Conservation (phyloP, 2,888 invertebrate species). For the Sarcophaga rosellei region DNA sequence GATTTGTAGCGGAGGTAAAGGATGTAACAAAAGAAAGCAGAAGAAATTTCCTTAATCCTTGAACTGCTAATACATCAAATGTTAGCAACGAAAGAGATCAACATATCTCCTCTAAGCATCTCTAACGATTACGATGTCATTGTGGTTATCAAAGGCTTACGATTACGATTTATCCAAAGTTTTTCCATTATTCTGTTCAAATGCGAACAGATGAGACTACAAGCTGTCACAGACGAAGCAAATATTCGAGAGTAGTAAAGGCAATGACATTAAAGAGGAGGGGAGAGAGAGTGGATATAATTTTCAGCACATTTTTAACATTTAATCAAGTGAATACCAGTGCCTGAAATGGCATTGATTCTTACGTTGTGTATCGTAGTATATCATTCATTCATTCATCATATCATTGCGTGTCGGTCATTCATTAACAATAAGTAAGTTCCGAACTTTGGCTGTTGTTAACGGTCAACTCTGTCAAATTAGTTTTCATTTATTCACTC, state of each 20-base stretch:
- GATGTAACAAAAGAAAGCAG: too few relatives aligned
- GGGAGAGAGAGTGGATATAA: constrained; percentile 42
- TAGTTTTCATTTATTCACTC: too few relatives aligned
- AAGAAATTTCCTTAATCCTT: not conserved
- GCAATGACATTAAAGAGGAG: constrained; percentile 11
- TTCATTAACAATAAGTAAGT: constrained; percentile 36
- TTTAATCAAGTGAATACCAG: constrained; percentile 51
- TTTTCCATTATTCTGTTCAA: not conserved
- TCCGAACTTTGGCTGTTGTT: too few relatives aligned
- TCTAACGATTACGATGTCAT: constrained; percentile 47
- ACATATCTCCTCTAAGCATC: not conserved
- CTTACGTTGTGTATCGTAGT: constrained; percentile 10
- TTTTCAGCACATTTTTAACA: constrained; percentile 51
- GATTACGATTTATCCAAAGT: constrained; percentile 34
- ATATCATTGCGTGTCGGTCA: not conserved
- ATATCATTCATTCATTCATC: too few relatives aligned
- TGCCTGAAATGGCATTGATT: not conserved
- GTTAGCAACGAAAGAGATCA: not conserved
- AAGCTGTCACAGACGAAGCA: constrained; percentile 22
- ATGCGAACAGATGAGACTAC: constrained; percentile 57
- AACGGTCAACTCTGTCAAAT: too few relatives aligned
- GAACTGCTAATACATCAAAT: not conserved
- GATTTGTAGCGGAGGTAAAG: too few relatives aligned
- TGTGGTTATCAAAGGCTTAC: constrained; percentile 57
- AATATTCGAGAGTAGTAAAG: constrained; percentile 13